A percentile compares a stretch with the other conserved stretches of the same genome.
phyloP scores from a whole-genome alignment of 2,888 invertebrate species.

The Zaprionus obscuricornis region DNA sequence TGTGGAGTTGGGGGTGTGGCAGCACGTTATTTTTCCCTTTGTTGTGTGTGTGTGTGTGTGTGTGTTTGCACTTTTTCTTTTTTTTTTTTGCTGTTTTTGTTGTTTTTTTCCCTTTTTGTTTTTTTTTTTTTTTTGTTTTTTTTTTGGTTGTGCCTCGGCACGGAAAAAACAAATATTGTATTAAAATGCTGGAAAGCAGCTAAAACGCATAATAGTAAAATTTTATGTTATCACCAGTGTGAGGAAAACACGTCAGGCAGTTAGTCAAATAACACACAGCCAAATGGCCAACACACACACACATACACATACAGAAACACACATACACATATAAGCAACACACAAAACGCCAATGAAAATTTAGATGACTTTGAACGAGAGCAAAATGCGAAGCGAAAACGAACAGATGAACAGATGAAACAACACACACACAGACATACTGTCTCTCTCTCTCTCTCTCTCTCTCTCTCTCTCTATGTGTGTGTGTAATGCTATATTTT shows the following conservation, averaged over 20 bases:
- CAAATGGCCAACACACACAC: slow-evolving; percentile 44
- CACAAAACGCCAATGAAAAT: too few species aligned
- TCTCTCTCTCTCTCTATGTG: too few species aligned
- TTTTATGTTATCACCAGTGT: slow-evolving; percentile 81
- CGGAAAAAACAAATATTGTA: slow-evolving; percentile 75
- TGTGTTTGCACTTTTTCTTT: slow-evolving; percentile 44
- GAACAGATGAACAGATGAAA: too few species aligned
- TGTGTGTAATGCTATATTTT: too few species aligned
- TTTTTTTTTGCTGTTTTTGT: slow-evolving; percentile 34
- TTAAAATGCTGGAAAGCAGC: slow-evolving; percentile 81
- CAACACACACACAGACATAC: too few species aligned
- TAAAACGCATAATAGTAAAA: slow-evolving; percentile 82
- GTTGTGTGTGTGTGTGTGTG: slow-evolving; percentile 36
- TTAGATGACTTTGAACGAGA: slow-evolving; percentile 27
- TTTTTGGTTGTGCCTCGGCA: slow-evolving; percentile 18
- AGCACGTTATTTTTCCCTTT: slow-evolving; percentile 51
- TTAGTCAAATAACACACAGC: slow-evolving; percentile 75
- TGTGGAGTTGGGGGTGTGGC: slow-evolving; percentile 1
- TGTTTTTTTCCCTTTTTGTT: neutral
- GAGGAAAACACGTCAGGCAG: slow-evolving; percentile 80
- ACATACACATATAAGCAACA: too few species aligned
- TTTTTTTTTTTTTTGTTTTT: slow-evolving; percentile 10
- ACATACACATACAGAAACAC: neutral
- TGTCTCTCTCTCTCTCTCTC: too few species aligned
- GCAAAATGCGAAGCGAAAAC: slow-evolving; percentile 11